phyloP scores from a whole-genome alignment of 1,140 invertebrate species.

The Centruroides vittatus region DNA sequence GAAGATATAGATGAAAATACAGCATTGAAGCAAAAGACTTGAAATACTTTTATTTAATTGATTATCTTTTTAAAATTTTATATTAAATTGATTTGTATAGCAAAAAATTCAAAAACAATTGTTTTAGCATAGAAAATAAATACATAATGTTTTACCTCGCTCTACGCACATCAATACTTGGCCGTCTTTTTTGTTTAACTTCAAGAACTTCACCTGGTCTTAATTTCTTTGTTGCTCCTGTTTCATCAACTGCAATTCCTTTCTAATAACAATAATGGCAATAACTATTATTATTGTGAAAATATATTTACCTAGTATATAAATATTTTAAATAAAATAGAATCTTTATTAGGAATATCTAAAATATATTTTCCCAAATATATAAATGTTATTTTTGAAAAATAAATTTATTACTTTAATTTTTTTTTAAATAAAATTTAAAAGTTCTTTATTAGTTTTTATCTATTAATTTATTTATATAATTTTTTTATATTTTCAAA shows the following conservation, averaged over 20 bases:
- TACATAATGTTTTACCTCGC: constrained; percentile 4
- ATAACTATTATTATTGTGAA: too few species aligned
- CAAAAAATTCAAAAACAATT: not conserved
- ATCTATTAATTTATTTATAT: too few species aligned
- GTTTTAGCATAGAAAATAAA: not conserved
- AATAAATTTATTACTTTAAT: too few species aligned
- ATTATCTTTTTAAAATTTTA: too few species aligned
- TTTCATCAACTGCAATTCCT: constrained; percentile 21
- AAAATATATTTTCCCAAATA: not conserved
- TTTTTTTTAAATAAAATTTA: too few species aligned
- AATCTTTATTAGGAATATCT: not conserved
- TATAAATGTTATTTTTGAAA: not conserved
- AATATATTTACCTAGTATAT: not conserved
- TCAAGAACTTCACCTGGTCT: constrained; percentile 25
- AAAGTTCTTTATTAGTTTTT: too few species aligned
- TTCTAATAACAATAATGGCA: constrained; percentile 14
- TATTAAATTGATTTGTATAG: not conserved
- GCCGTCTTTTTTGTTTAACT: constrained; percentile 18
- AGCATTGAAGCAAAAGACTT: too few species aligned
- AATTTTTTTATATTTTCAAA: too few species aligned
- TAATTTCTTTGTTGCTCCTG: constrained; percentile 22
- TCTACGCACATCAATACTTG: constrained; percentile 16
- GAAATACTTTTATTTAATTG: too few species aligned
- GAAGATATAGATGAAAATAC: too few species aligned
- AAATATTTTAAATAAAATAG: constrained; percentile 1